Evolutionary conservation across 2,888 invertebrate species (phyloP).

Genomic region (Trachelus iudaicus): DNA sequence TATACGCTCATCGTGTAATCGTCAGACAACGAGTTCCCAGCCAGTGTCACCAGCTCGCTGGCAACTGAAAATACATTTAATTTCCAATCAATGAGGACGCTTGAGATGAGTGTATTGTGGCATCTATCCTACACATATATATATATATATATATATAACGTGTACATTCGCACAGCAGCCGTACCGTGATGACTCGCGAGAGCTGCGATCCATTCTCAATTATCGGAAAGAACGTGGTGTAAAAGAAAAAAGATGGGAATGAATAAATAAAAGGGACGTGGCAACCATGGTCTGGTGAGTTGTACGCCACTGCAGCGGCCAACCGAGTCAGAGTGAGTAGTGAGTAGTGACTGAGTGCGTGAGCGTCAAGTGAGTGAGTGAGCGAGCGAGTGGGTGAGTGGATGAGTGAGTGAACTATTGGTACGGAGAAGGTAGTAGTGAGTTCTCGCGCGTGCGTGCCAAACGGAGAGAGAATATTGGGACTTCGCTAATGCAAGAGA

Average conservation of each 20-base stretch:
- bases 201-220: conserved; percentile 1
- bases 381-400: neutral
- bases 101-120: neutral
- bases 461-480: neutral
- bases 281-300: conserved; percentile 15
- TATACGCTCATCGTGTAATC: neutral
- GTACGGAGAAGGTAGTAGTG: conserved; percentile 18
- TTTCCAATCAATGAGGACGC: neutral
- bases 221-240: conserved; percentile 9
- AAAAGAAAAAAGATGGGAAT: conserved; percentile 3
- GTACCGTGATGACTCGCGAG: neutral
- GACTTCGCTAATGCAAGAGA: neutral
- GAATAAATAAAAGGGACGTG: conserved; percentile 22
- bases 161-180: neutral
- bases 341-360: neutral
- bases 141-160: too few relatives aligned
- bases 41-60: neutral
- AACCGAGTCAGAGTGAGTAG: neutral
- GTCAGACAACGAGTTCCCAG: neutral
- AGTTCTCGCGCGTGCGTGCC: conserved; percentile 36
- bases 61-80: neutral
- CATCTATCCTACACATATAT: neutral
- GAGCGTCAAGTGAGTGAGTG: neutral
- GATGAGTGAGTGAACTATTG: neutral
- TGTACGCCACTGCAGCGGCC: conserved; percentile 1